A percentile compares a stretch with the other conserved stretches of the same genome.
These are phyloP conservation scores for Monochamus saltuarius DNA, from an alignment of 1,140 invertebrate species.

Conservation along the genomic window DNA sequence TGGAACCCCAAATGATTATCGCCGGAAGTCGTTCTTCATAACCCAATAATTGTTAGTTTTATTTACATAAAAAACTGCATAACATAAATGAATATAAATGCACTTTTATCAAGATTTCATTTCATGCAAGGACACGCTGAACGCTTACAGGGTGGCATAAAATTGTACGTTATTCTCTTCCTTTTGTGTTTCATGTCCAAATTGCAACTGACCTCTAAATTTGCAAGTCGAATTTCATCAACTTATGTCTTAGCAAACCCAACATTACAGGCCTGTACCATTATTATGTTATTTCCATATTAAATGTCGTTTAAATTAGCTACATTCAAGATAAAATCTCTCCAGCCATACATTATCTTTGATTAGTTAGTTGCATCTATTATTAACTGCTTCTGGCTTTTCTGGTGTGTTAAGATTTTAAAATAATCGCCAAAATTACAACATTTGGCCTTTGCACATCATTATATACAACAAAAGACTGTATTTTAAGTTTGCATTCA, in stretches of 20 bases:
- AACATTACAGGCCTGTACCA: slow-evolving; percentile 10
- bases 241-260: slow-evolving; percentile 8
- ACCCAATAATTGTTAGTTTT: slow-evolving; percentile 3
- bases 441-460: not conserved
- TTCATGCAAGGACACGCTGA: slow-evolving; percentile 3
- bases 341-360: slow-evolving; percentile 1
- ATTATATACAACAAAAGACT: not conserved
- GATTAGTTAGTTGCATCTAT: not conserved
- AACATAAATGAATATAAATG: slow-evolving; percentile 5
- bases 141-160: slow-evolving; percentile 1
- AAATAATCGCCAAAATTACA: not conserved
- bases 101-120: slow-evolving; percentile 7
- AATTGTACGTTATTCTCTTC: slow-evolving; percentile 9
- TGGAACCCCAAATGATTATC: slow-evolving; percentile 1
- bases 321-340: not conserved
- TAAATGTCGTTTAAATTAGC: slow-evolving; percentile 12
- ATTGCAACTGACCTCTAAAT: slow-evolving; percentile 15
- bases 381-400: not conserved
- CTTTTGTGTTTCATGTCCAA: slow-evolving; percentile 6
- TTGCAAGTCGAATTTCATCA: slow-evolving; percentile 13
- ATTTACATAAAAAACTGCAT: slow-evolving; percentile 4
- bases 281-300: slow-evolving; percentile 14
- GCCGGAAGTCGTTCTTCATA: slow-evolving; percentile 6
- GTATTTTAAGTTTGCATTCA: not conserved
- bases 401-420: not conserved